These are phyloP conservation scores for Oxystoma pomonae DNA, from an alignment of 2,888 invertebrate species.

Conservation along the genomic window DNA sequence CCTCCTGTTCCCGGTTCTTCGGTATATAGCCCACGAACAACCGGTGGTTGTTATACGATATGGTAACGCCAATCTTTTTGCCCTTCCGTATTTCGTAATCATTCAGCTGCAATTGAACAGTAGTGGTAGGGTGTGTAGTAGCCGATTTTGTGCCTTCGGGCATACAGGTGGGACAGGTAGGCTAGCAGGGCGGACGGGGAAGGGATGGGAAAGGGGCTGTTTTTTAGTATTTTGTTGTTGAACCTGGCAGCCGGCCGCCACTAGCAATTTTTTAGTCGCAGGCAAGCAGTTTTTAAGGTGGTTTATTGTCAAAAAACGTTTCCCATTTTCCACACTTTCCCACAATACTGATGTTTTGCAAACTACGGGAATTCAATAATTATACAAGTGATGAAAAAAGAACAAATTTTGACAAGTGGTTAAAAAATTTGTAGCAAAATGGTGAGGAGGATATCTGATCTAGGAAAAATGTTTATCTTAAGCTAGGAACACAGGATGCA, in stretches of 20 bases:
- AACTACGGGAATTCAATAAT: no score
- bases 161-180: constrained; percentile 6
- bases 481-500: no score
- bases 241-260: constrained; percentile 60
- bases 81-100: constrained; percentile 99
- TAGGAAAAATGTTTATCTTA: no score
- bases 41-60: constrained; percentile 99
- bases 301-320: neutral
- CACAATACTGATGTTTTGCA: no score
- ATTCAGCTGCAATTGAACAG: constrained; percentile 82
- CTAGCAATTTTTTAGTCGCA: constrained; percentile 28
- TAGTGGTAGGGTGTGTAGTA: constrained; percentile 42
- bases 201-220: constrained; percentile 3
- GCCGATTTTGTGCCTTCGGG: constrained; percentile 54
- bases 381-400: no score
- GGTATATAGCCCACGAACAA: constrained; percentile 99
- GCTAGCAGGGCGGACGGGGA: constrained; percentile 16
- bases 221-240: constrained; percentile 39
- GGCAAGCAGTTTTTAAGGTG: neutral
- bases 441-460: no score
- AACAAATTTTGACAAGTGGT: no score
- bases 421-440: no score
- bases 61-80: constrained; percentile 99
- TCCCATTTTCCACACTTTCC: no score
- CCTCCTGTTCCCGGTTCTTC: constrained; percentile 99